A percentile compares a stretch with the other conserved stretches of the same genome.
phyloP scores from a whole-genome alignment of 1,140 invertebrate species.

The Harpegnathos saltator region DNA sequence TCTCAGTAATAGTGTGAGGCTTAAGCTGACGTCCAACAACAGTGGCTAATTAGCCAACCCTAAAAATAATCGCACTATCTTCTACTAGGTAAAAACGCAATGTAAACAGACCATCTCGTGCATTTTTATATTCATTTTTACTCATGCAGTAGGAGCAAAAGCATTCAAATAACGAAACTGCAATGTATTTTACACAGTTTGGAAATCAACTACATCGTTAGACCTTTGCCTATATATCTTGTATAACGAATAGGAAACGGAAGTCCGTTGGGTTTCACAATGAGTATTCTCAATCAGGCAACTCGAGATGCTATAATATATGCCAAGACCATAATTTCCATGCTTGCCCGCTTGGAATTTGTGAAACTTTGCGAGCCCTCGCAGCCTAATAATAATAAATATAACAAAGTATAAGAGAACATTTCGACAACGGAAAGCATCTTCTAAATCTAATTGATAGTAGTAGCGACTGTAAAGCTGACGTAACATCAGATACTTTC shows the following conservation, averaged over 20 bases:
- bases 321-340: background rate
- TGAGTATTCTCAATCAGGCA: background rate
- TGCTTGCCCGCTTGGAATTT: constrained; percentile 2
- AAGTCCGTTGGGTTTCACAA: background rate
- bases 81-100: constrained; percentile 22
- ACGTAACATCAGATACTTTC: constrained; percentile 11
- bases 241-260: background rate
- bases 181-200: constrained; percentile 28
- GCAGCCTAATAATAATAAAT: constrained; percentile 6
- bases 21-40: constrained; percentile 44
- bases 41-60: background rate
- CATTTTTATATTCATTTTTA: constrained; percentile 46
- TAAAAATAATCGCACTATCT: constrained; percentile 18
- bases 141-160: background rate
- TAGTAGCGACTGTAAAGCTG: background rate
- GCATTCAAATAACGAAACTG: constrained; percentile 56
- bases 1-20: constrained; percentile 34
- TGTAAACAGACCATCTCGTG: background rate
- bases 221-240: background rate
- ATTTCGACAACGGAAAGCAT: constrained; percentile 7
- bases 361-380: background rate
- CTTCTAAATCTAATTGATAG: constrained; percentile 9
- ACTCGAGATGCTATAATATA: background rate
- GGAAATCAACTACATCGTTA: background rate
- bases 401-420: constrained; percentile 8